A percentile compares a stretch with the other conserved stretches of the same genome.
These are phyloP conservation scores for Myrmecobius fasciatus DNA, from an alignment of 2,113 vertebrate genomes.

Conservation along the genomic window DNA sequence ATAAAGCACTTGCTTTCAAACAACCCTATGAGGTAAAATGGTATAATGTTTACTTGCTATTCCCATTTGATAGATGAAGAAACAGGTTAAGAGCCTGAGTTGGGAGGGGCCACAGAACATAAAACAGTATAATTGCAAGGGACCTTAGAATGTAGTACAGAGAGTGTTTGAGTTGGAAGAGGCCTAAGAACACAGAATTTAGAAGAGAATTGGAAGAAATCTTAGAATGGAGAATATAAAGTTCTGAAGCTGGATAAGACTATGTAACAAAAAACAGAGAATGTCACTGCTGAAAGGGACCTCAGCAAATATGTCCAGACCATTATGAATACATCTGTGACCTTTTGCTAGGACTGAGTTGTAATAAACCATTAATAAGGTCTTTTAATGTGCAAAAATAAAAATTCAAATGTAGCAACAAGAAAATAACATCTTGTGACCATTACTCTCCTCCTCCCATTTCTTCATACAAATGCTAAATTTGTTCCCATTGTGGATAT, in stretches of 20 bases:
- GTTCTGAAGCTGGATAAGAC: background rate
- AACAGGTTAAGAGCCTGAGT: background rate
- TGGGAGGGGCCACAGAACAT: background rate
- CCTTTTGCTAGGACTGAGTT: background rate
- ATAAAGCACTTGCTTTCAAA: background rate
- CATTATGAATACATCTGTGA: background rate
- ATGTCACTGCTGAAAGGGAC: background rate
- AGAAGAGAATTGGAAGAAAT: background rate
- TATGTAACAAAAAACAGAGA: background rate
- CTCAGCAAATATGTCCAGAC: background rate
- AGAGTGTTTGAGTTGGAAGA: background rate
- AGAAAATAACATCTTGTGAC: constrained; percentile 67
- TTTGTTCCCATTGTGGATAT: constrained; percentile 41
- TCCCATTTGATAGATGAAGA: background rate
- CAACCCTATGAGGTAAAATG: background rate
- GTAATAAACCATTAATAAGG: background rate
- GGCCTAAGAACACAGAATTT: background rate
- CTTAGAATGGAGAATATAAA: background rate
- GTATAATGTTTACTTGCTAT: background rate
- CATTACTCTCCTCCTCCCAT: background rate
- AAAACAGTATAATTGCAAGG: background rate
- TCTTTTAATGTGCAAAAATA: background rate
- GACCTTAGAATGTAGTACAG: background rate
- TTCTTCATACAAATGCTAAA: constrained; percentile 51
- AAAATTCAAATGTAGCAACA: background rate